Evolutionary conservation across 1,140 invertebrate species (phyloP), one percentile per base, ranked within the genome.

Genomic region (Pogonus chalceus): DNA sequence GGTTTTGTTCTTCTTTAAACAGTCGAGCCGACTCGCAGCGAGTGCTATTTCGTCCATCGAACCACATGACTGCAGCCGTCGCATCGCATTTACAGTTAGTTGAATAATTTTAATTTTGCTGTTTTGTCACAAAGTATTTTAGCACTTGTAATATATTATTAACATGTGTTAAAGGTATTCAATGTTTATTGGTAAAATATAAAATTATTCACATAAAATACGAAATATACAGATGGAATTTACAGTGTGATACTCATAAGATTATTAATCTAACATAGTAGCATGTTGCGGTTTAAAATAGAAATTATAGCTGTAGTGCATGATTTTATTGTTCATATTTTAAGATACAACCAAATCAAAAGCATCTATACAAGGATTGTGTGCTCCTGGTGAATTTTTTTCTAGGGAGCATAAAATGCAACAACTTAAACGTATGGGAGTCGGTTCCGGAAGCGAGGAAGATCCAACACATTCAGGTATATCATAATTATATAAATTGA

Each of bases 351-450:
- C 14, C 26, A 7, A 7, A 14, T n/a, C n/a, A n/a, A n/a, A n/a
- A n/a, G n/a, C n/a, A n/a, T n/a, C n/a, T n/a, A n/a, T n/a, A n/a
- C n/a, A 43, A 43, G 37, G 37, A 12, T 43, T 12, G 37, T 43
- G 37, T 43, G 37, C 37, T 43, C 37, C 37, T 43, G 37, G 7
- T 7, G 37, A 43, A 9, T 43, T 10, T 61, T 56, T 57, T 78
- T 79, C 61, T 76, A 90, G 87, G 72, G 88, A 90, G 59, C 81
- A 86, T 64, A 87, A 87, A 66, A 71, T 76, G 69, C 72, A 74
- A 58, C 83, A 85, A 69, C 78, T 85, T 72, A 86, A 87, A 72
- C 75, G 85, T 62, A 75, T 80, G 58, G 76, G 70, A 52, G 74
- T 77, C 24, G 72, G 75, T 35, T 83, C 85, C 55, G 84, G 82